Conservation (phyloP, 2,888 invertebrate species). For the Chaitophorus viminalis region DNA sequence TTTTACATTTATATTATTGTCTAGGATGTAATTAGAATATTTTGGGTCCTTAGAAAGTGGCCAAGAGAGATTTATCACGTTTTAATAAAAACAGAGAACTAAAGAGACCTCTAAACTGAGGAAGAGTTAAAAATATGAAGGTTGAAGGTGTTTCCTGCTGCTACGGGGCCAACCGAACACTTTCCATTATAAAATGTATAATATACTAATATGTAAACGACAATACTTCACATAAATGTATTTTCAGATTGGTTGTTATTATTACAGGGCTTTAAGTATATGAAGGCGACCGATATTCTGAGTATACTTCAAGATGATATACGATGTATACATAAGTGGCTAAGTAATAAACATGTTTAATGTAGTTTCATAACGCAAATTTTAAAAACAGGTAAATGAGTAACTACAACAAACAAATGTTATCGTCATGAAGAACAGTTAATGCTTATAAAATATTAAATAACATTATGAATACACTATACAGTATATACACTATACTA, state of each 20-base stretch:
- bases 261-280: conserved; percentile 53
- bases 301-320: conserved; percentile 21
- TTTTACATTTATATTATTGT: conserved; percentile 5
- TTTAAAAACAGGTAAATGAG: background rate
- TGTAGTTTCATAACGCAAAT: background rate
- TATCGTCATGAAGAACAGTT: background rate
- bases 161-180: conserved; percentile 50
- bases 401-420: background rate
- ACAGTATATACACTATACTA: too few relatives aligned
- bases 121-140: conserved; percentile 60
- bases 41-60: conserved; percentile 47
- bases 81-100: conserved; percentile 55
- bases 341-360: conserved; percentile 7
- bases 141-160: conserved; percentile 60
- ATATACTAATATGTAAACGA: background rate
- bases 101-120: conserved; percentile 56
- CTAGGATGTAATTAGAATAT: conserved; percentile 23
- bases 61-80: conserved; percentile 46
- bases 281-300: conserved; percentile 38
- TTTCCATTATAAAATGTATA: conserved; percentile 36
- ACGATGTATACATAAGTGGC: background rate
- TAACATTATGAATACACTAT: too few relatives aligned
- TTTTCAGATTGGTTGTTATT: conserved; percentile 55
- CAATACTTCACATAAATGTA: conserved; percentile 31
- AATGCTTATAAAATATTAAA: background rate